Base-by-base conservation (phyloP, 2,113 vertebrate species). In the Naja naja region DNA sequence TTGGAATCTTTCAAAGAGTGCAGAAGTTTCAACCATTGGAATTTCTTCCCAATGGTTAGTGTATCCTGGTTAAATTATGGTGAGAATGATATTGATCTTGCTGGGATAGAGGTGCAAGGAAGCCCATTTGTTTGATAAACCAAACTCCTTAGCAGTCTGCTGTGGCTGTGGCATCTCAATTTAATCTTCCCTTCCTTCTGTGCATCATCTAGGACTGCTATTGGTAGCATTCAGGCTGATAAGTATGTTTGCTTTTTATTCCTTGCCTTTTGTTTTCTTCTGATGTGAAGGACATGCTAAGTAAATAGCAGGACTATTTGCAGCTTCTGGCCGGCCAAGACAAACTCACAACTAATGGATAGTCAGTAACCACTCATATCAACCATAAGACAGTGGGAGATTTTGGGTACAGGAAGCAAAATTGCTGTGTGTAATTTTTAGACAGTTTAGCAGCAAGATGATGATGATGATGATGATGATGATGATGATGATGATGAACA, bases 361-460 rank as follows among this genome's bases (percentile, higher is more conserved):
- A 14, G 60, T 45, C 90, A 30, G 43, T 45, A 5, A n/a, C 88
- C 0, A 0, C 47, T 43, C 87, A 69, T 54, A 60, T 64, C n/a
- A 47, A 14, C 11, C 52, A 4, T 55, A 91, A 89, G 94, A 93
- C 90, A 89, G 39, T 93, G 94, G 88, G 86, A 86, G 86, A n/a
- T 55, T 58, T 64, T 64, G 49, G 87, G 90, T 16, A 86, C 92
- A 55, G 9, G 25, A 53, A 91, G 89, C 56, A 92, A 58, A 27
- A 53, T 96, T 89, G 90, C 90, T 45, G 54, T 0, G 30, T 52
- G 43, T 58, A 89, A 81, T 64, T 94, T 88, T 92, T 60, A 88
- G 90, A 39, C 9, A 54, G 94, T 93, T 81, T 92, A 60, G 58
- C 25, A 6, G 74, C 88, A 47, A 30, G 81, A 56, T 47, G 89